Evolutionary conservation across 1,140 invertebrate genomes (phyloP), one percentile per base, ranked within the genome.

Genomic region (Lordiphosa stackelbergi): DNA sequence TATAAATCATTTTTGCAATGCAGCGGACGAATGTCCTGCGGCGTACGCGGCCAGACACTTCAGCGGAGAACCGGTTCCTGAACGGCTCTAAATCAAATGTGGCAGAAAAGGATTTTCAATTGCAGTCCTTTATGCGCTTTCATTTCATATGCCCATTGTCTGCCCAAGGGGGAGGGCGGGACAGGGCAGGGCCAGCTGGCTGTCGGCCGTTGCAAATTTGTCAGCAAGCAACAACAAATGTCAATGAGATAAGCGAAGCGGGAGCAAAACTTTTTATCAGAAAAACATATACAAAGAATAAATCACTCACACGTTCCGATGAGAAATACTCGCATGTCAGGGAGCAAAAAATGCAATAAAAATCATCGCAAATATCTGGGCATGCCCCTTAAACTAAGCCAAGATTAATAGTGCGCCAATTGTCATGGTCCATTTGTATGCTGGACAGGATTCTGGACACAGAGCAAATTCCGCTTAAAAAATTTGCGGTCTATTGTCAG

Each of bases 401-500:
- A 75, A 81, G 75, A 79, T 79, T 79, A 56, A 79, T 79, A 64
- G 74, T 74, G 55, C 41, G 36, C 65, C 60, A 42, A 60, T 42
- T 48, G 55, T 68, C 65, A 68, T 28, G 65, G 37, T 52, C 42
- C 57, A 79, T 79, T 79, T 81, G 56, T 79, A 81, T 81, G 62
- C 75, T 22, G 38, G 56, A 51, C 69, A 52, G 55, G 47, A 47
- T 36, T 53, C 36, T 13, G 12, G 12, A 24, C 49, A 22, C 11
- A 34, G 45, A 53, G 55, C 70, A 70, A 69, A 78, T 65, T 69
- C 59, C 61, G 56, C 54, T 70, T 70, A 63, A 53, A 68, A 66
- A 79, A 81, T 71, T 74, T 74, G 73, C 65, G 64, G 65, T 11
- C 74, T 48, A 79, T 78, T 78, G 73, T 78, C 40, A 19, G 47